phyloP scores from a whole-genome alignment of 1,140 invertebrate species.

The Euglossa dilemma region DNA sequence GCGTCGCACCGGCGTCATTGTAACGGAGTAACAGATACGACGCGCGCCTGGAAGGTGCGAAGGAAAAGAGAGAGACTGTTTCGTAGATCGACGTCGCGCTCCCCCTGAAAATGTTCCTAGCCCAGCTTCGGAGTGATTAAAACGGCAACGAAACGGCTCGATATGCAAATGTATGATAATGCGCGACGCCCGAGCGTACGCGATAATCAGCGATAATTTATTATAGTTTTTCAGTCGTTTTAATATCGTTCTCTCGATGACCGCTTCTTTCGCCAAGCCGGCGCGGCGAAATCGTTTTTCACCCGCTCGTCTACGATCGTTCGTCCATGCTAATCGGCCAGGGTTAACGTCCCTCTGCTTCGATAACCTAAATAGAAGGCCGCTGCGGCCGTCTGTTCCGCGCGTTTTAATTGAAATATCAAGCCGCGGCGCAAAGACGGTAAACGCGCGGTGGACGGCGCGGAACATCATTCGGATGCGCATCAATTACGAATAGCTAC shows the following conservation, averaged over 20 bases:
- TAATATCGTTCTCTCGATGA: not conserved
- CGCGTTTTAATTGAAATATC: conserved; percentile 31
- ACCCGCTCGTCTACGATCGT: not conserved
- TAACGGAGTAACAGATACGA: too few species aligned
- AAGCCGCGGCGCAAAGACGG: too few species aligned
- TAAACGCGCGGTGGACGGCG: not conserved
- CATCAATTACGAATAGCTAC: conserved; percentile 18
- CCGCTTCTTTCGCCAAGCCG: not conserved
- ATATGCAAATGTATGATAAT: conserved; percentile 47
- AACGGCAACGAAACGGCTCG: conserved; percentile 12
- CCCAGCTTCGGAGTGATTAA: not conserved
- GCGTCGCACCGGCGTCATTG: too few species aligned
- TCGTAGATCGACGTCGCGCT: too few species aligned
- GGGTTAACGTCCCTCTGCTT: not conserved
- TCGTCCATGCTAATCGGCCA: not conserved
- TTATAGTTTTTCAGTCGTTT: conserved; percentile 2
- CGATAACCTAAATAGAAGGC: not conserved
- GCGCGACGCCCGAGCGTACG: not conserved
- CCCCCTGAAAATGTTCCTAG: too few species aligned
- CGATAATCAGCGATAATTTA: conserved; percentile 41
- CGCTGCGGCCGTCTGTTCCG: too few species aligned
- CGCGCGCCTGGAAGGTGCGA: too few species aligned
- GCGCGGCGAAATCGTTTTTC: conserved; percentile 4
- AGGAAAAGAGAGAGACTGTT: too few species aligned
- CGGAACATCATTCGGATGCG: not conserved